Base-by-base conservation (phyloP, 2,888 invertebrate species). In the Heliothis peltigera region DNA sequence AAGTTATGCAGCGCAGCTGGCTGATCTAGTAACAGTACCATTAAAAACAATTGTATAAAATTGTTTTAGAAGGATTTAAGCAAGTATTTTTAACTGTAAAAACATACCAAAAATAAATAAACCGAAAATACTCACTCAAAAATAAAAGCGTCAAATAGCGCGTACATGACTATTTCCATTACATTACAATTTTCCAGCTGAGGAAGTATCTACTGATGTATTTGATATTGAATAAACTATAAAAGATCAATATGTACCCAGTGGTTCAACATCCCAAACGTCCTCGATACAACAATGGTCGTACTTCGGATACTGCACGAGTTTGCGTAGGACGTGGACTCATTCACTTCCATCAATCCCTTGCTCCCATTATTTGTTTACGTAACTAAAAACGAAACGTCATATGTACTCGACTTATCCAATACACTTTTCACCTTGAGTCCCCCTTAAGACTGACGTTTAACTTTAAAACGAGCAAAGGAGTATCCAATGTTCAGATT, bases 291-390 rank as follows among this genome's bases (percentile, higher is more conserved):
- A 86, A 86, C 81, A 91, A 90, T 88, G 82, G 80, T 66, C 73
- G 73, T 80, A 86, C 88, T 90, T 87, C 78, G 84, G 87, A 89
- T 90, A 86, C 89, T 84, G 86, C 86, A 83, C 77, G 87, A 89
- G 91, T 93, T 93, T 92, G 87, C 87, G 92, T 92, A 93, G 92
- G 92, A 92, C 88, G 87, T 87, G 85, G 85, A 89, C 87, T 89
- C 88, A 87, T 89, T 91, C 90, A 79, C 87, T 87, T 84, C 86
- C 89, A 90, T 91, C 91, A 92, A 92, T 91, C 91, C 90, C 84
- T 89, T 86, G 84, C 87, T 88, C 79, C 89, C 87, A 89, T 92
- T 93, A 93, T 92, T 92, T 93, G 91, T 90, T 89, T 86, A 89
- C 81, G 72, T 67, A 59, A 65, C 80, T 73, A 78, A 86, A 79